Evolutionary conservation across 2,888 invertebrate species (phyloP).

Genomic region (Eulithis prunata): DNA sequence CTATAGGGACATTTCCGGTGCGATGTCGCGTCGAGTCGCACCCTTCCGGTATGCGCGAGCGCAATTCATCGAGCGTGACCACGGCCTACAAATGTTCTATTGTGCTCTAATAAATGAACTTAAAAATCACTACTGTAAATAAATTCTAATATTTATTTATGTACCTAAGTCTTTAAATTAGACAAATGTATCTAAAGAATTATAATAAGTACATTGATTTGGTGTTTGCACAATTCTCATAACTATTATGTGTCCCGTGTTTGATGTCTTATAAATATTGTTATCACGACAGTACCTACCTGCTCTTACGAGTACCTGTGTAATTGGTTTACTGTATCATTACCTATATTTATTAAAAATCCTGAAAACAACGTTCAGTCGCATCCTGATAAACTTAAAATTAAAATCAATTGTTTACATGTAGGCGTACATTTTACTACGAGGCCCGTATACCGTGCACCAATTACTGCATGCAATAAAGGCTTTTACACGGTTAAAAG

Average conservation of each 20-base stretch:
- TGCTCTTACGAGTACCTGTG: too few relatives aligned
- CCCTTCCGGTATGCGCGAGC: constrained; percentile 79
- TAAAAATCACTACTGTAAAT: constrained; percentile 51
- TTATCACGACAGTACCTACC: too few relatives aligned
- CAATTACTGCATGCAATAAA: constrained; percentile 63
- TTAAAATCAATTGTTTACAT: constrained; percentile 48
- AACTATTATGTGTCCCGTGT: too few relatives aligned
- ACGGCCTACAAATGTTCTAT: constrained; percentile 64
- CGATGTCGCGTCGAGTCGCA: constrained; percentile 71
- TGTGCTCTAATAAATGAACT: constrained; percentile 72
- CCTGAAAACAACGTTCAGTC: constrained; percentile 20
- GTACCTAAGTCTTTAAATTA: too few relatives aligned
- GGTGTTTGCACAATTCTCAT: too few relatives aligned
- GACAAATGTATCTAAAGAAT: too few relatives aligned
- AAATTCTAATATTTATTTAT: constrained; percentile 16
- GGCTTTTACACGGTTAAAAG: constrained; percentile 66
- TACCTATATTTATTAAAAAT: not conserved
- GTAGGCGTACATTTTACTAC: constrained; percentile 51
- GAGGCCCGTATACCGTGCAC: constrained; percentile 52
- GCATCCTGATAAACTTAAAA: constrained; percentile 46
- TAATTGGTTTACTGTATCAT: too few relatives aligned
- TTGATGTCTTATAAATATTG: too few relatives aligned
- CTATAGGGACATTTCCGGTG: constrained; percentile 73
- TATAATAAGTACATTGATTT: too few relatives aligned
- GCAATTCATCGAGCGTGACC: constrained; percentile 71